phyloP scores from a whole-genome alignment of 2,113 vertebrate species.

The Dunckerocampus dactyliophorus region DNA sequence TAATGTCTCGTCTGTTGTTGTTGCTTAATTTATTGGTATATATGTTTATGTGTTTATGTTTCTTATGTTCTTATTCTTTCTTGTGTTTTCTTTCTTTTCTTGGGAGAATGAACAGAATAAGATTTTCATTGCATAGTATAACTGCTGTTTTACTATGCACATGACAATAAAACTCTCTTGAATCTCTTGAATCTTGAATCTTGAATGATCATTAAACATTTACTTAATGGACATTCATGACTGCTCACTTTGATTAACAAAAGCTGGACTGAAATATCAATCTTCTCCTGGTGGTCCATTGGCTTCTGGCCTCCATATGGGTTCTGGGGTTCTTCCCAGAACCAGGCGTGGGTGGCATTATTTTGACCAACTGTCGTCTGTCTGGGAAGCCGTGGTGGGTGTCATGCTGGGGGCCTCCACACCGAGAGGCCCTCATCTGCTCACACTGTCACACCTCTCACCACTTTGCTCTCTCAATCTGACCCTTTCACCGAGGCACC shows the following conservation, averaged over 20 bases:
- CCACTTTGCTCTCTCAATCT: slow-evolving; percentile 63
- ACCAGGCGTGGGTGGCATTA: slow-evolving; percentile 40
- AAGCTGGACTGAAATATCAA: slow-evolving; percentile 27
- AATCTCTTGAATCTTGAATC: no score
- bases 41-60: no score
- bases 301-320: slow-evolving; percentile 25
- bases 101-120: no score
- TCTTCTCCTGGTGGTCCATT: slow-evolving; percentile 20
- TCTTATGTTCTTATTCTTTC: no score
- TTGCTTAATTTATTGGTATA: no score
- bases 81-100: no score
- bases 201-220: slow-evolving; percentile 13
- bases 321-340: slow-evolving; percentile 31
- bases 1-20: no score
- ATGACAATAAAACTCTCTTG: no score
- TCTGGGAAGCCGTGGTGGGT: slow-evolving; percentile 50
- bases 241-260: slow-evolving; percentile 35
- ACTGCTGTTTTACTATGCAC: no score
- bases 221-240: slow-evolving; percentile 19
- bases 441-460: slow-evolving; percentile 58
- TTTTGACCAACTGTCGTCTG: slow-evolving; percentile 51
- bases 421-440: slow-evolving; percentile 63
- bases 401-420: slow-evolving; percentile 49
- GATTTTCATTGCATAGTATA: no score
- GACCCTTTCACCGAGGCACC: slow-evolving; percentile 56